Percentiles rank a stretch among this genome's conserved stretches.
Conservation (phyloP, 1,140 invertebrate species). For the Agrypnia vestita region DNA sequence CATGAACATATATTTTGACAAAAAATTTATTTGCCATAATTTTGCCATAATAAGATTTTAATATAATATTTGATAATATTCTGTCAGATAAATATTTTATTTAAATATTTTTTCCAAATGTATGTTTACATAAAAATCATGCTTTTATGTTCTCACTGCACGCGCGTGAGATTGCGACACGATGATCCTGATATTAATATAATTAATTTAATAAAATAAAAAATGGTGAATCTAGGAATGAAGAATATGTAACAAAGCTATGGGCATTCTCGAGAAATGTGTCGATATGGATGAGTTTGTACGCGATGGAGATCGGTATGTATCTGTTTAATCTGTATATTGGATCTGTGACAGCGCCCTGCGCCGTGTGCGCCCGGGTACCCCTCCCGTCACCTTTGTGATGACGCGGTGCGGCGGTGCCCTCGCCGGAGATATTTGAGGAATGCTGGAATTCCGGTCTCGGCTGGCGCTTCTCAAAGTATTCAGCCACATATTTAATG, state of each 20-base stretch:
- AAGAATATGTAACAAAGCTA: slow-evolving; percentile 5
- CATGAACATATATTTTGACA: no score
- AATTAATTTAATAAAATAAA: no score
- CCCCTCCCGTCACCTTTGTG: slow-evolving; percentile 46
- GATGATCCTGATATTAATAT: no score
- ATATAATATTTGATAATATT: no score
- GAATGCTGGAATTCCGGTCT: slow-evolving; percentile 52
- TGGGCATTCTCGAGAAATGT: slow-evolving; percentile 2
- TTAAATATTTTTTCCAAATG: no score
- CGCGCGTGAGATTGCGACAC: no score
- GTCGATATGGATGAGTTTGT: neutral
- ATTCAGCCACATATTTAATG: no score
- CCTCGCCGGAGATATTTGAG: slow-evolving; percentile 53
- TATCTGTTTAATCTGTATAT: slow-evolving; percentile 22
- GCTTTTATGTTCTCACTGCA: no score
- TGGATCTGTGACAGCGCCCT: slow-evolving; percentile 33
- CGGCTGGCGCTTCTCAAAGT: slow-evolving; percentile 46
- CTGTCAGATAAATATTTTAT: no score
- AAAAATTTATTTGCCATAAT: no score
- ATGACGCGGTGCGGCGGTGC: slow-evolving; percentile 36
- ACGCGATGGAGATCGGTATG: slow-evolving; percentile 28
- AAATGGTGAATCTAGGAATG: neutral
- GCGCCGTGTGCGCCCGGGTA: slow-evolving; percentile 30
- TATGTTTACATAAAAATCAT: no score
- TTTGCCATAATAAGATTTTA: no score